Conservation (phyloP, 2,797 vertebrate genomes). For the Tadarida brasiliensis region DNA sequence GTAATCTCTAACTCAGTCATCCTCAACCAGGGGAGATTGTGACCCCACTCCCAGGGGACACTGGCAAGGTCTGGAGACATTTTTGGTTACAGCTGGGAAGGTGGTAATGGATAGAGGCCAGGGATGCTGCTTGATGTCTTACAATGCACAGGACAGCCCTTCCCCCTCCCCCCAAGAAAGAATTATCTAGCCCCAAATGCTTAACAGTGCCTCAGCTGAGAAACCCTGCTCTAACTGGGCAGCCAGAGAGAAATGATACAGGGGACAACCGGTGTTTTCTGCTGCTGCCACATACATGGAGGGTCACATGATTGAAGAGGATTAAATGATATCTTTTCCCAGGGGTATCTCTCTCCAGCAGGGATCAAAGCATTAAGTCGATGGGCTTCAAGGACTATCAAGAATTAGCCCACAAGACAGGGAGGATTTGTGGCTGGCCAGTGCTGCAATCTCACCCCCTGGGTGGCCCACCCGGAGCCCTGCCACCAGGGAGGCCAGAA, state of each 20-base stretch:
- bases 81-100: background rate
- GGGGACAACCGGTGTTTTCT: background rate
- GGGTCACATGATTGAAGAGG: background rate
- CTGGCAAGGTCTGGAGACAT: background rate
- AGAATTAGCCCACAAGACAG: conserved; percentile 59
- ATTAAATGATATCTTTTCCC: conserved; percentile 59
- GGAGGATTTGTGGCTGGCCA: conserved; percentile 54
- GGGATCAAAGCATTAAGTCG: conserved; percentile 75
- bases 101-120: background rate
- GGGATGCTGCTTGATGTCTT: background rate
- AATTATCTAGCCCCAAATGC: background rate
- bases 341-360: conserved; percentile 49
- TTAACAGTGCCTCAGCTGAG: background rate
- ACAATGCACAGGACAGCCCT: background rate
- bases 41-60: background rate
- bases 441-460: conserved; percentile 54
- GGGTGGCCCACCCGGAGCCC: conserved; percentile 63
- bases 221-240: background rate
- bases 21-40: background rate
- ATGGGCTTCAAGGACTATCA: conserved; percentile 41
- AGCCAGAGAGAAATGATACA: background rate
- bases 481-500: conserved; percentile 8
- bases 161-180: background rate
- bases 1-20: background rate
- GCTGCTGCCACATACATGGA: background rate